phyloP scores from a whole-genome alignment of 2,113 vertebrate genomes.

The Varanus salvator region DNA sequence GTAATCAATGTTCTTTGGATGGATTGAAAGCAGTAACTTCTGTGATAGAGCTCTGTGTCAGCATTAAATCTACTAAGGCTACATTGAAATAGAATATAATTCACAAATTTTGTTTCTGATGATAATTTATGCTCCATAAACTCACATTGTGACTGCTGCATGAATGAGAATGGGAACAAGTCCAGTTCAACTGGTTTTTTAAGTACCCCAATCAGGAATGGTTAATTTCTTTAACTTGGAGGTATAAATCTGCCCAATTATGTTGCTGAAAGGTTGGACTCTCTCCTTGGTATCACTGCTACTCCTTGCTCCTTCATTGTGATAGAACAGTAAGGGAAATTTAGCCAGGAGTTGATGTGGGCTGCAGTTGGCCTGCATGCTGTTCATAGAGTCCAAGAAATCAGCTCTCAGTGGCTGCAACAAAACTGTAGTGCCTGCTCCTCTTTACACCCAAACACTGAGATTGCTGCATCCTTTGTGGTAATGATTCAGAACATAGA shows the following conservation, averaged over 20 bases:
- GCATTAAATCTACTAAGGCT: neutral
- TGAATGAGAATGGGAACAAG: neutral
- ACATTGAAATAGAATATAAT: neutral
- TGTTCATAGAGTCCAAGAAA: no score
- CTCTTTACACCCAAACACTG: no score
- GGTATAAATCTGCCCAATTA: neutral
- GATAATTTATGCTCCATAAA: neutral
- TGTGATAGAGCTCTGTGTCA: fast-evolving
- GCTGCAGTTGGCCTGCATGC: no score
- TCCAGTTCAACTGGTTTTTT: neutral
- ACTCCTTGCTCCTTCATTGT: neutral
- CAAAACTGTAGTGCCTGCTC: no score
- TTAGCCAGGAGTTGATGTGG: no score
- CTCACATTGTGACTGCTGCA: neutral
- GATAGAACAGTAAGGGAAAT: no score
- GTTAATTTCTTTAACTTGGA: neutral
- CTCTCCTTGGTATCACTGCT: neutral
- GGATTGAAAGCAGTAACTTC: no score
- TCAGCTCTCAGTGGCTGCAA: no score
- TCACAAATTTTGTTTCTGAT: neutral
- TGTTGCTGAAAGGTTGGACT: neutral
- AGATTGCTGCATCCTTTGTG: no score
- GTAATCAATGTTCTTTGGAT: no score
- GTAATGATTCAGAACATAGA: no score
- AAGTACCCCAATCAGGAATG: neutral